Evolutionary conservation across 2,888 invertebrate species (phyloP).

Genomic region (Stomorhina lunata): DNA sequence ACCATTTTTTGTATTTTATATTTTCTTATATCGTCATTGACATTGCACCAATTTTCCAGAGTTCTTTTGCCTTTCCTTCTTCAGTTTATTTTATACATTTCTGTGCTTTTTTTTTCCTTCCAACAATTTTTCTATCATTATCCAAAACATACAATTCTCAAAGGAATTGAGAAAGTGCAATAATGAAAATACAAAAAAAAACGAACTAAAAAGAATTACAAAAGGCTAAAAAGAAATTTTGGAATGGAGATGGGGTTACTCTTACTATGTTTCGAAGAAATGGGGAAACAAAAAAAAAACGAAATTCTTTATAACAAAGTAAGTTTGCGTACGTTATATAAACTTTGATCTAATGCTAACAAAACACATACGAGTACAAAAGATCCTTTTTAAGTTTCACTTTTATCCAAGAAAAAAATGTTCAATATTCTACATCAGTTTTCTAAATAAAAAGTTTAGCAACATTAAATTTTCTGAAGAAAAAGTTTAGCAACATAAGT

Average conservation of each 20-base stretch:
- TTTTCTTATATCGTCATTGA: conserved; percentile 66
- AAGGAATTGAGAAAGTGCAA: conserved; percentile 63
- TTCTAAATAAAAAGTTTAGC: no score
- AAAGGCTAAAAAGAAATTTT: conserved; percentile 35
- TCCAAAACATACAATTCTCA: conserved; percentile 57
- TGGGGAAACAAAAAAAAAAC: background rate
- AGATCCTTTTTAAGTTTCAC: conserved; percentile 51
- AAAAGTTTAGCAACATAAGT: no score
- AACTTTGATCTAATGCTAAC: conserved; percentile 7
- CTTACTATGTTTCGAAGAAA: background rate
- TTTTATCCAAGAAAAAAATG: no score
- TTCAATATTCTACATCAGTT: no score
- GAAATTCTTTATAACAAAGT: conserved; percentile 24
- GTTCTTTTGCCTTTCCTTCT: conserved; percentile 34
- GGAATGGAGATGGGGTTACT: background rate
- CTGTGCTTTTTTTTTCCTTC: background rate
- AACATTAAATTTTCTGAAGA: no score
- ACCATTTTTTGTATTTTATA: conserved; percentile 9
- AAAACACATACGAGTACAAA: conserved; percentile 6
- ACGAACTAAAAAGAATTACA: conserved; percentile 14
- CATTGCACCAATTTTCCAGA: conserved; percentile 67
- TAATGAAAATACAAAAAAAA: conserved; percentile 43
- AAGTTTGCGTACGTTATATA: conserved; percentile 17
- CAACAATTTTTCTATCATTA: conserved; percentile 38
- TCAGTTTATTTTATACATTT: conserved; percentile 25